Conservation (phyloP, 2,797 vertebrate species). For the Clarias laeviceps region DNA sequence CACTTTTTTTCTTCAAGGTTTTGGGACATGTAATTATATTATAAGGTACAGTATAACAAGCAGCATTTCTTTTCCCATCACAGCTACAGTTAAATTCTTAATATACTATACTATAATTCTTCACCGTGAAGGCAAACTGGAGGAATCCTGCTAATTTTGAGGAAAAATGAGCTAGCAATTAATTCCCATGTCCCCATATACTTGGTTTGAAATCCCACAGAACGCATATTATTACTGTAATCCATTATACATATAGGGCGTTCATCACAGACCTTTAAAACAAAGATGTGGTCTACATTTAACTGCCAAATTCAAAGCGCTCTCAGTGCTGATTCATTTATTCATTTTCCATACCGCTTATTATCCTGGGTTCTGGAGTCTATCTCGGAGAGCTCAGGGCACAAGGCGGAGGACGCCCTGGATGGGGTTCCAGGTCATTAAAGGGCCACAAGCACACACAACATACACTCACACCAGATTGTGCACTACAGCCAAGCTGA, state of each 20-base stretch:
- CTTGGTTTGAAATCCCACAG: background rate
- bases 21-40: conserved; percentile 19
- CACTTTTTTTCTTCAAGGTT: background rate
- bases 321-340: no score
- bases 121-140: conserved; percentile 12
- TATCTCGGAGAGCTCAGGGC: no score
- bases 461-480: no score
- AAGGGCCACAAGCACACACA: no score
- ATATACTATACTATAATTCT: conserved; percentile 7
- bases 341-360: no score
- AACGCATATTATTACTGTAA: conserved; percentile 23
- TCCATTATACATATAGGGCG: conserved; percentile 24
- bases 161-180: conserved; percentile 15
- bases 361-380: no score
- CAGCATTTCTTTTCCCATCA: background rate
- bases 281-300: background rate
- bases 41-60: background rate
- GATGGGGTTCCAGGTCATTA: no score
- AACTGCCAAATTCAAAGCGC: background rate
- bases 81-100: conserved; percentile 18
- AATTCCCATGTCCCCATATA: conserved; percentile 15
- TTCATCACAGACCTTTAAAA: conserved; percentile 25
- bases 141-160: conserved; percentile 19
- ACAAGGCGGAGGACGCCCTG: no score
- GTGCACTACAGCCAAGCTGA: no score